A percentile compares a stretch with the other conserved stretches of the same genome.
Conservation (phyloP, 1,140 invertebrate species). For the Ceratina calcarata region DNA sequence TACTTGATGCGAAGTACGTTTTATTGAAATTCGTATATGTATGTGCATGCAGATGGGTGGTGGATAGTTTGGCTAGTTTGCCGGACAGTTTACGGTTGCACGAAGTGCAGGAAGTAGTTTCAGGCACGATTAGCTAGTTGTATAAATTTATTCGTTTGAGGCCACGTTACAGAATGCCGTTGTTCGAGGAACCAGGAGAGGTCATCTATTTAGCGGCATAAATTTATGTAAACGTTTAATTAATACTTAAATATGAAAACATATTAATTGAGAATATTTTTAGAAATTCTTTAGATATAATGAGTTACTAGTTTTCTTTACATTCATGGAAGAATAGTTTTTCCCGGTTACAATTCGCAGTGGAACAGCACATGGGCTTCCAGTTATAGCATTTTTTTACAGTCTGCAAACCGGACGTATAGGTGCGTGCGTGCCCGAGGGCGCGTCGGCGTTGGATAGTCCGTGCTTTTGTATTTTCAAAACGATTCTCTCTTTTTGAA, state of each 20-base stretch:
- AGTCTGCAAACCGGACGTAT: neutral
- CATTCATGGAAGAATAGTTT: neutral
- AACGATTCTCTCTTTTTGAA: neutral
- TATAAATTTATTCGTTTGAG: neutral
- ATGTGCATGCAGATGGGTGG: neutral
- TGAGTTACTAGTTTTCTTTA: too few species aligned
- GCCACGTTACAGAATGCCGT: neutral
- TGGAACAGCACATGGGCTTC: neutral
- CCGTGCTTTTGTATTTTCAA: neutral
- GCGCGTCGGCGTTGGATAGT: too few species aligned
- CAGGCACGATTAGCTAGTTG: conserved; percentile 3
- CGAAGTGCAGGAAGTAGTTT: neutral
- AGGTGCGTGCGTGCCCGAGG: neutral
- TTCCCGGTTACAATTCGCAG: neutral
- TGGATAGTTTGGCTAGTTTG: neutral
- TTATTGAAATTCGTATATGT: neutral
- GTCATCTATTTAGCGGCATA: neutral
- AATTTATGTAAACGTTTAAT: neutral
- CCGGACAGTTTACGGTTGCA: neutral
- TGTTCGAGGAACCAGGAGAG: neutral
- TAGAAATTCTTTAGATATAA: too few species aligned
- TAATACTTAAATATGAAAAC: too few species aligned
- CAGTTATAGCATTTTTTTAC: neutral
- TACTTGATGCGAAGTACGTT: neutral
- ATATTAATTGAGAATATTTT: neutral